phyloP scores from a whole-genome alignment of 2,888 invertebrate species.

The Dasypogon diadema region DNA sequence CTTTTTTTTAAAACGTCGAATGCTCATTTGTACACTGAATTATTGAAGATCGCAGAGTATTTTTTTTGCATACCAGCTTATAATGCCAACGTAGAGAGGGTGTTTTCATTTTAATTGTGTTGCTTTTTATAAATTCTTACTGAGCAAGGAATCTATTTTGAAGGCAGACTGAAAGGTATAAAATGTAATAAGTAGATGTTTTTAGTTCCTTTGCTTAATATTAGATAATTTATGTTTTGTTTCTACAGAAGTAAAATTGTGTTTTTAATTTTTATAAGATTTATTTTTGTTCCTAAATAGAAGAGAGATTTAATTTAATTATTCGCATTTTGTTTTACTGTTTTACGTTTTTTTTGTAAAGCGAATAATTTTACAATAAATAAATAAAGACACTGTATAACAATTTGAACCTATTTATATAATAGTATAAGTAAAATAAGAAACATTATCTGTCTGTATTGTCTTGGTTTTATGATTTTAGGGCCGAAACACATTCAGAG shows the following conservation, averaged over 20 bases:
- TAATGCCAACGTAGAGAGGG: constrained; percentile 11
- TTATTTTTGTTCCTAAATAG: constrained; percentile 1
- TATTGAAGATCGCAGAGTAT: constrained; percentile 12
- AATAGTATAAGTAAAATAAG: not conserved
- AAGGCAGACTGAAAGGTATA: not conserved
- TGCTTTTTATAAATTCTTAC: not conserved
- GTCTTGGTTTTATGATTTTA: too few relatives aligned
- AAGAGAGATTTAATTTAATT: not conserved
- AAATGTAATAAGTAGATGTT: not conserved
- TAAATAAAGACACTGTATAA: not conserved
- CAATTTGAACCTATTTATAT: not conserved
- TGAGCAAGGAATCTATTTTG: not conserved
- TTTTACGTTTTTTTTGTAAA: not conserved
- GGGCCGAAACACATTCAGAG: too few relatives aligned
- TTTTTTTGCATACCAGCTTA: constrained; percentile 10
- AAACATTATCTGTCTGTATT: not conserved
- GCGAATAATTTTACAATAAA: not conserved
- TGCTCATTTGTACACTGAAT: constrained; percentile 3
- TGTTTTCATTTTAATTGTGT: not conserved
- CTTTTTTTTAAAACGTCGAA: constrained; percentile 17
- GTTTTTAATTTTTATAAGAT: not conserved
- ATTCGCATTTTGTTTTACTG: not conserved
- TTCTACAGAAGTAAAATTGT: not conserved
- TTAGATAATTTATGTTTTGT: not conserved
- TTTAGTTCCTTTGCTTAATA: not conserved